Evolutionary conservation across 2,113 vertebrate genomes (phyloP).

Genomic region (Clinocottus analis): DNA sequence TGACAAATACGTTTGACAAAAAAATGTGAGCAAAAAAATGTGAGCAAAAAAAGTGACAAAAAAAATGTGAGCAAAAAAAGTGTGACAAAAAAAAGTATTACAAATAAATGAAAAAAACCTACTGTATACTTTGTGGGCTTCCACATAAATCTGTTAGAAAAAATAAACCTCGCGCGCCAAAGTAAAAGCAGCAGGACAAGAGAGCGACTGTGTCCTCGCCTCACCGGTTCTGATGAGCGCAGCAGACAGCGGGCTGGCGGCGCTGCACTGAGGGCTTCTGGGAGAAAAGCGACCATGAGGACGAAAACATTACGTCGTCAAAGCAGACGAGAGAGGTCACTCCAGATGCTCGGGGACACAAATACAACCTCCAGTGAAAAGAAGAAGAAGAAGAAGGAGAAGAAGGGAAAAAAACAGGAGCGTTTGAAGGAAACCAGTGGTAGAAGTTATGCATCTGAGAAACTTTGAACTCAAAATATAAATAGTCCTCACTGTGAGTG

Average conservation of each 20-base stretch:
- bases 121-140: too few relatives aligned
- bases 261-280: conserved; percentile 44
- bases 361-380: conserved; percentile 30
- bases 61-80: too few relatives aligned
- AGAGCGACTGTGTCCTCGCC: conserved; percentile 61
- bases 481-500: not conserved
- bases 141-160: conserved; percentile 71
- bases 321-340: conserved; percentile 64
- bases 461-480: not conserved
- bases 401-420: too few relatives aligned
- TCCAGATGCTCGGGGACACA: conserved; percentile 44
- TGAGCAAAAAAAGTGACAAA: too few relatives aligned
- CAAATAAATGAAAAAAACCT: too few relatives aligned
- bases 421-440: not conserved
- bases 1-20: too few relatives aligned
- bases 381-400: too few relatives aligned
- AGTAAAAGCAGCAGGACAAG: conserved; percentile 66
- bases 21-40: too few relatives aligned
- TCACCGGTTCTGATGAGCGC: conserved; percentile 73
- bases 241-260: conserved; percentile 75
- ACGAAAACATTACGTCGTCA: conserved; percentile 68
- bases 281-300: conserved; percentile 49
- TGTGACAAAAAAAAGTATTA: too few relatives aligned
- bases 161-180: conserved; percentile 67
- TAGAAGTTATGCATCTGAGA: not conserved